Base-by-base conservation (phyloP, 2,797 vertebrate genomes). In the Phalloptychus januarius region DNA sequence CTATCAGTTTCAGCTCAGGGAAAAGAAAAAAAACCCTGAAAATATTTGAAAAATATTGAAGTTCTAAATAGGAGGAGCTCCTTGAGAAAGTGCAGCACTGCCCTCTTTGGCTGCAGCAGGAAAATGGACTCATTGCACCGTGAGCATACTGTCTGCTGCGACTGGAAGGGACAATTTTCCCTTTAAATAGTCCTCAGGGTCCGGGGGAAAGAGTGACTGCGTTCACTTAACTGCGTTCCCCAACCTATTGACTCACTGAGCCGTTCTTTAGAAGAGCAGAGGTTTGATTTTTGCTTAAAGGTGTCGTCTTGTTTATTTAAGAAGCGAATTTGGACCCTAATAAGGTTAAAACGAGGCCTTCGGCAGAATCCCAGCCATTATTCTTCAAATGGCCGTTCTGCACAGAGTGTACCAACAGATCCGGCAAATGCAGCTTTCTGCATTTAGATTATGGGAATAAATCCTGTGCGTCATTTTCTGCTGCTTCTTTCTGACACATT, bases 231-330 rank as follows among this genome's bases (percentile, higher is more conserved):
- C 83, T 83, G 72, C 78, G 82, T 86, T 88, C 76, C 77, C 78
- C 42, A 40, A 79, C 76, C 77, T 92, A 92, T 95, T 89, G 92
- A 94, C 94, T 91, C 86, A 74, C 85, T 25, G 74, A 87, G 79
- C 80, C 65, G 40, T 90, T 91, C 79, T 44, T 61, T 77, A 54
- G 75, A 82, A 79, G 78, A 83, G 77, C 38, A 72, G 71, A 80
- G 75, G 83, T 81, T 50, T 71, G 78, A 78, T 79, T 87, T 89
- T 77, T 80, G 56, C 83, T 88, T 83, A 84, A 86, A 89, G 84
- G 85, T 75, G 33, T 28, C 79, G 78, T 46, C 54, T 50, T 76
- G 63, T 75, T 82, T 91, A 89, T 92, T 92, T 93, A 85, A 87
- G 91, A 91, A 76, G 73, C 80, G 83, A 77, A 38, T 28, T 36